Conservation (phyloP, 2,113 vertebrate species). For the Heterocephalus glaber region DNA sequence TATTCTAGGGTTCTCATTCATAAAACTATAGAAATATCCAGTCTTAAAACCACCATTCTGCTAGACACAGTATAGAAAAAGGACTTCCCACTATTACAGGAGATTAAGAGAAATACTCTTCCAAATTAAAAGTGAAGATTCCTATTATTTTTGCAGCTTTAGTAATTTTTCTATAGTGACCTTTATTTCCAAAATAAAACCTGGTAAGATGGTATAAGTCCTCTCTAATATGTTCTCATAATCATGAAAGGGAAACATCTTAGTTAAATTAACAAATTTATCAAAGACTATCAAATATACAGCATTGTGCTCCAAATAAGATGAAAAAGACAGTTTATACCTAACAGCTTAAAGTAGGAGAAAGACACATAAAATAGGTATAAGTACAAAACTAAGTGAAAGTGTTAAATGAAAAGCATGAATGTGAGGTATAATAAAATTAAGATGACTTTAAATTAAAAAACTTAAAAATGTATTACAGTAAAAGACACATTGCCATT, state of each 20-base stretch:
- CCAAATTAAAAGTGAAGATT: background rate
- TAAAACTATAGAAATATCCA: background rate
- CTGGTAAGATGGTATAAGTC: background rate
- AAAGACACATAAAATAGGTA: background rate
- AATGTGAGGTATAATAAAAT: background rate
- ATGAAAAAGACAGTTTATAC: background rate
- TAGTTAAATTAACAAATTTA: background rate
- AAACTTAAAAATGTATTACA: background rate
- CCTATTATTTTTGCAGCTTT: background rate
- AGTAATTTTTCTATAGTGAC: slow-evolving; percentile 19
- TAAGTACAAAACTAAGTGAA: background rate
- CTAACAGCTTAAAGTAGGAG: background rate
- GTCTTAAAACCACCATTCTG: background rate
- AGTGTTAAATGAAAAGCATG: background rate
- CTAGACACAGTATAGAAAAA: background rate
- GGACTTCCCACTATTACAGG: background rate
- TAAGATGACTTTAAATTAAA: background rate
- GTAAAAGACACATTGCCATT: background rate
- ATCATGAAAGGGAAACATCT: background rate
- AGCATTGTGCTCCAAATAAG: slow-evolving; percentile 28
- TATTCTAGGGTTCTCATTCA: background rate
- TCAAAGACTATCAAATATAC: background rate
- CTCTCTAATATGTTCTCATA: background rate
- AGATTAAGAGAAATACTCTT: background rate
- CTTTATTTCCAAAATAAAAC: slow-evolving; percentile 21